Percentiles rank a stretch among this genome's conserved stretches.
Conservation (phyloP, 2,888 invertebrate genomes). For the Cabera pusaria region DNA sequence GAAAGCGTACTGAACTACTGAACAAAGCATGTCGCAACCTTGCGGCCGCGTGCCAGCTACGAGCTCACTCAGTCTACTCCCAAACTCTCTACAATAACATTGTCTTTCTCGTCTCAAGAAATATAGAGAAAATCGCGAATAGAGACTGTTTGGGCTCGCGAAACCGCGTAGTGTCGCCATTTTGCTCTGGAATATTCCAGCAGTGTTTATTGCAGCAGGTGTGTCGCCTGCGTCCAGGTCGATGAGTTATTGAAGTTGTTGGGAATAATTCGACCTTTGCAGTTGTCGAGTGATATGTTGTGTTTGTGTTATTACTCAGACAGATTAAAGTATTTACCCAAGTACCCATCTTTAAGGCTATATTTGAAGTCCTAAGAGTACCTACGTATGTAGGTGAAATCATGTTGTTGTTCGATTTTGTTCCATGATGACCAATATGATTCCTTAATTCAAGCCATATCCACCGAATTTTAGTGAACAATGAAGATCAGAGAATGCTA, state of each 20-base stretch:
- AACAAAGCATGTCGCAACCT: constrained; percentile 56
- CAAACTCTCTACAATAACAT: constrained; percentile 66
- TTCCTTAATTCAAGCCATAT: no score
- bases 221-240: constrained; percentile 22
- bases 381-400: no score
- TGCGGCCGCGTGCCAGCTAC: constrained; percentile 58
- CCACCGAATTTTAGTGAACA: no score
- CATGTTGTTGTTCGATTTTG: no score
- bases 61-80: constrained; percentile 63
- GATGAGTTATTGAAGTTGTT: constrained; percentile 23
- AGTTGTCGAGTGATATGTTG: constrained; percentile 22
- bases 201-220: constrained; percentile 33
- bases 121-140: constrained; percentile 31
- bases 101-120: constrained; percentile 34
- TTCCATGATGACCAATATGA: no score
- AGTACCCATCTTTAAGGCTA: no score
- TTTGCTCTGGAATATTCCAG: constrained; percentile 47
- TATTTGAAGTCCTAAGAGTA: no score
- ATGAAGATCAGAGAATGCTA: no score
- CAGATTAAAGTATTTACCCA: neutral
- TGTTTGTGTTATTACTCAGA: constrained; percentile 4
- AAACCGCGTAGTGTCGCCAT: constrained; percentile 31
- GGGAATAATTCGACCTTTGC: constrained; percentile 29
- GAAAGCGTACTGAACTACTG: constrained; percentile 58
- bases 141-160: constrained; percentile 29